Percentiles rank a stretch among this genome's conserved stretches.
Conservation (phyloP, 2,888 invertebrate genomes). For the Hemicrepidius hirtus region DNA sequence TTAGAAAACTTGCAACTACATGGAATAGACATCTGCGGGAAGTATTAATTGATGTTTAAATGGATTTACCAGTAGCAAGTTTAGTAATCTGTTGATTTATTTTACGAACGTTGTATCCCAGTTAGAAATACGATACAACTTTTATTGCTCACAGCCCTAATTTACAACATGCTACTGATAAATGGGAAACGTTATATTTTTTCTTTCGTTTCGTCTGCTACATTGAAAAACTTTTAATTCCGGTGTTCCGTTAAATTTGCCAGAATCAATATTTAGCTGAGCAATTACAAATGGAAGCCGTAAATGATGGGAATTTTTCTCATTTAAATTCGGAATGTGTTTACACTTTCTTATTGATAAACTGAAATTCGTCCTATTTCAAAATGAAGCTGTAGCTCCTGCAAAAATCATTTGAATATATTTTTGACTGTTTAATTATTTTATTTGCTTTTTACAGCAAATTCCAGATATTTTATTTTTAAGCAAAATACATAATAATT, state of each 20-base stretch:
- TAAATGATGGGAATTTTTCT: conserved; percentile 22
- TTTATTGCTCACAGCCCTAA: conserved; percentile 45
- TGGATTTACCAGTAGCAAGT: conserved; percentile 44
- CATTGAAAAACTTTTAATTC: conserved; percentile 41
- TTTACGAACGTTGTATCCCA: conserved; percentile 42
- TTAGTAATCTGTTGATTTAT: conserved; percentile 47
- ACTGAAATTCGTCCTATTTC: not conserved
- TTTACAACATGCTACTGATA: conserved; percentile 47
- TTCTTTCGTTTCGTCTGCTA: conserved; percentile 39
- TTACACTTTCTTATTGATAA: conserved; percentile 21
- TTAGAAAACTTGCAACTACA: conserved; percentile 19
- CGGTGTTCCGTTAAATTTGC: conserved; percentile 30
- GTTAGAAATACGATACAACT: conserved; percentile 48
- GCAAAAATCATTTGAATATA: not conserved
- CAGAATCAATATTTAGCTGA: conserved; percentile 27
- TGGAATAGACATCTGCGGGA: conserved; percentile 32
- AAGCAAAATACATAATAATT: no score
- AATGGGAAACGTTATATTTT: conserved; percentile 47
- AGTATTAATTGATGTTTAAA: conserved; percentile 45
- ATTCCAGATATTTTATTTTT: no score
- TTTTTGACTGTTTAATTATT: no score
- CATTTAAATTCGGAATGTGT: conserved; percentile 29
- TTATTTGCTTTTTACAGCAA: no score
- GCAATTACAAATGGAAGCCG: conserved; percentile 22
- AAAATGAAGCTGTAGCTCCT: not conserved